Base-by-base conservation (phyloP, 2,113 vertebrate species). In the Cercopithecus mona region DNA sequence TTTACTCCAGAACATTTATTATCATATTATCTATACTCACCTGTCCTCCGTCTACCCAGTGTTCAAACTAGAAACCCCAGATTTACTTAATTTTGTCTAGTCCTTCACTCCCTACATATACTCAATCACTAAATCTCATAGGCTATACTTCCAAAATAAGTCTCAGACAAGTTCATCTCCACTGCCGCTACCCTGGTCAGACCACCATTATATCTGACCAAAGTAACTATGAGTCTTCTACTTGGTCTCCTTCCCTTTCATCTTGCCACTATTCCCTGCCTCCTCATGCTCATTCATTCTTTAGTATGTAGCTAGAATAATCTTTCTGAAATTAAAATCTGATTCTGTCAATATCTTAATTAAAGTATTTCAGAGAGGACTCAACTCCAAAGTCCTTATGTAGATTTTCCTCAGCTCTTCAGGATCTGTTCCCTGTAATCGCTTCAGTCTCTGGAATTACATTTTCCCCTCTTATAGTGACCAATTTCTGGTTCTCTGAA, bases 271-370 rank as follows among this genome's bases (percentile, higher is more conserved):
- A 45, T 40, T 61, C 8, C 30, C n/a, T 50, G 17, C 3, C 18
- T 72, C 43, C 4, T 18, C 61, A 45, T 7, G 16, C 38, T 81
- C 35, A 9, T 10, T 32, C 20, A 76, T 40, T 75, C 35, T 88
- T 91, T 48, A 86, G 38, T 3, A 32, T n/a, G 64, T 43, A 84
- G 70, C 5, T 52, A 66, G 40, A 76, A 92, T 73, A 79, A 55
- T 70, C 52, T 81, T 90, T 93, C 57, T 59, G 93, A 97, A 91
- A 76, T 79, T 88, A 88, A 93, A 89, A n/a, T 70, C 57, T 61
- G n/a, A 45, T 80, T 86, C 64, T 88, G 20, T 61, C 48, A 87
- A 6, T 90, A 83, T 88, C 59, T 68, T 90, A n/a, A 83, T 78
- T 66, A 90, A 94, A 93, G 66, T 78, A 88, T 82, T 91, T 79